These are phyloP conservation scores for Fringilla coelebs DNA, from an alignment of 2,797 vertebrate genomes.

Conservation along the genomic window DNA sequence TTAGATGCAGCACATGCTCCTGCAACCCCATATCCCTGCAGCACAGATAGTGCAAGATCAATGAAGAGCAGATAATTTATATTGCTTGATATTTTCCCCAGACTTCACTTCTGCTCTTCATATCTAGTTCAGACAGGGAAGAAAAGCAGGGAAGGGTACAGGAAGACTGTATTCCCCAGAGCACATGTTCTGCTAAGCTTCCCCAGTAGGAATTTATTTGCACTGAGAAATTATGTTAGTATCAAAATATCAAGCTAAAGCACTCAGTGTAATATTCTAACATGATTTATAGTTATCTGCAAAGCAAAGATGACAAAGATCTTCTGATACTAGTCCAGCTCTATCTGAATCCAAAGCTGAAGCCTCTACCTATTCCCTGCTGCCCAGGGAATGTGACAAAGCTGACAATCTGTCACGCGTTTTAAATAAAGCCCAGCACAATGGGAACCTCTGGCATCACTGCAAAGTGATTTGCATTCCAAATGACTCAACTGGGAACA, in stretches of 20 bases:
- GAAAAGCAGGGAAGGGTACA: not conserved
- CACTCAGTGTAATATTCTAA: not conserved
- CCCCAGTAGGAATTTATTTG: not conserved
- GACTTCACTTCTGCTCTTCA: not conserved
- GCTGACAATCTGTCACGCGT: conserved; percentile 19
- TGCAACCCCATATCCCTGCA: not conserved
- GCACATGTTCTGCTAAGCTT: not conserved
- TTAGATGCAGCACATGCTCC: not conserved
- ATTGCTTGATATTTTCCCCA: not conserved
- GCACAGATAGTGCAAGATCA: not conserved
- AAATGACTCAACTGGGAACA: conserved; percentile 51
- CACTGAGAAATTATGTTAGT: not conserved
- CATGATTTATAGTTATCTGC: not conserved
- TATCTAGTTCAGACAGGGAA: not conserved
- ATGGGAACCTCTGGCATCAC: conserved; percentile 52
- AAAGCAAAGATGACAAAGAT: conserved; percentile 10
- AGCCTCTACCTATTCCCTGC: not conserved
- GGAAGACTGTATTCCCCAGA: not conserved
- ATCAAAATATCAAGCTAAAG: not conserved
- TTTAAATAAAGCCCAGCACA: conserved; percentile 52
- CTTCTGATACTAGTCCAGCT: not conserved
- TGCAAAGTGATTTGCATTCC: conserved; percentile 53
- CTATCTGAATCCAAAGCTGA: not conserved
- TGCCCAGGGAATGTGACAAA: conserved; percentile 23
- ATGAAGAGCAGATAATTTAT: not conserved